phyloP scores from a whole-genome alignment of 2,888 invertebrate genomes.

The Cantharis rufa region DNA sequence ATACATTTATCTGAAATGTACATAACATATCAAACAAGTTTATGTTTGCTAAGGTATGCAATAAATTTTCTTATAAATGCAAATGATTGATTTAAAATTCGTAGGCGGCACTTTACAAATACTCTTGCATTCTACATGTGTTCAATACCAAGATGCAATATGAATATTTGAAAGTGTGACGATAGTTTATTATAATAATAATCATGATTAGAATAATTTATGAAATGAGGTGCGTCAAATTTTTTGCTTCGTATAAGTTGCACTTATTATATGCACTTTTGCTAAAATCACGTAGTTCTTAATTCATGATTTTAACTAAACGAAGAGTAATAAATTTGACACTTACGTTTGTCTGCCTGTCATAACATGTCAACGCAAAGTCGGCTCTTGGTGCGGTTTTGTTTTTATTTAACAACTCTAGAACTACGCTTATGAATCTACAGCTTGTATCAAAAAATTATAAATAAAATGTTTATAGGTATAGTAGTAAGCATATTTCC shows the following conservation, averaged over 20 bases:
- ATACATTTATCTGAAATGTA: not conserved
- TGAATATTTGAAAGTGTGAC: constrained; percentile 24
- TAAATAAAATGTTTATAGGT: no score
- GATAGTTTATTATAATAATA: constrained; percentile 22
- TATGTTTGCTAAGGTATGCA: constrained; percentile 16
- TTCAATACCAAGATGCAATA: constrained; percentile 17
- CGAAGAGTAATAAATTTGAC: no score
- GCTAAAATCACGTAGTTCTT: no score
- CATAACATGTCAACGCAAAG: no score
- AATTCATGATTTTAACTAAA: no score
- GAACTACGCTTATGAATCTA: no score
- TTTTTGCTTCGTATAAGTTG: constrained; percentile 12
- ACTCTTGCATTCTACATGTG: constrained; percentile 32
- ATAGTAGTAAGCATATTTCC: no score
- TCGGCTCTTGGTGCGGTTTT: no score
- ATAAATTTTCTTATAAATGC: constrained; percentile 32
- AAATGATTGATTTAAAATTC: constrained; percentile 35
- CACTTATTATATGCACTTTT: not conserved
- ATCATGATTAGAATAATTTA: constrained; percentile 18
- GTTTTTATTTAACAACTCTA: no score
- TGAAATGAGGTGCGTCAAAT: constrained; percentile 18
- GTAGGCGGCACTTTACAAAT: constrained; percentile 26
- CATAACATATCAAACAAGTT: constrained; percentile 11
- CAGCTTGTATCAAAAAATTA: no score
- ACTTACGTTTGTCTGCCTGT: no score